phyloP scores from a whole-genome alignment of 2,113 vertebrate genomes.

The Lonchura striata region DNA sequence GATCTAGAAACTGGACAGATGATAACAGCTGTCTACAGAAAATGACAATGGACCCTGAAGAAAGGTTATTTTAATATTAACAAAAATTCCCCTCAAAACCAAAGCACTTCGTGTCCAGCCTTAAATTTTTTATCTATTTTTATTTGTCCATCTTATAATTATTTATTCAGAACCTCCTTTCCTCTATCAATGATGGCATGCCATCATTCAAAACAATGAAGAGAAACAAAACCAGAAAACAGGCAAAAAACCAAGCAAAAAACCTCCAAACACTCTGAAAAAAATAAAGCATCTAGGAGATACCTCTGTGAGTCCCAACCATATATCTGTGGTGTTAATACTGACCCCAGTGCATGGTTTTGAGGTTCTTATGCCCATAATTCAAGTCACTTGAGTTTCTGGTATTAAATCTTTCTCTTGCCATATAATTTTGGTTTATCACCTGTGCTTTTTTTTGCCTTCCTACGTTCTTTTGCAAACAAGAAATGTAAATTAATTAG shows the following conservation, averaged over 20 bases:
- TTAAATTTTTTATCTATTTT: neutral
- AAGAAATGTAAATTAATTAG: neutral
- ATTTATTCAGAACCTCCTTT: neutral
- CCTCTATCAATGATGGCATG: neutral
- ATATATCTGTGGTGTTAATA: neutral
- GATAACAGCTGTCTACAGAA: neutral
- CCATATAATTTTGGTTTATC: neutral
- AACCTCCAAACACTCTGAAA: rapidly evolving
- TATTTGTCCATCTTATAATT: neutral
- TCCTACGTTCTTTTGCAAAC: neutral
- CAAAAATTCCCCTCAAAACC: neutral
- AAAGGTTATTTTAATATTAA: neutral
- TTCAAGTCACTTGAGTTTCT: neutral
- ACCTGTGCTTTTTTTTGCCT: neutral
- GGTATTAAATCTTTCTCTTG: neutral
- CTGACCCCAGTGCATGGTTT: neutral
- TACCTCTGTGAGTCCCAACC: neutral
- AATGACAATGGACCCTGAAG: neutral
- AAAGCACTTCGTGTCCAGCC: neutral
- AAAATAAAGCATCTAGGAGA: neutral
- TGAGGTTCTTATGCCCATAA: neutral
- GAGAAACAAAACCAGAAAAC: neutral
- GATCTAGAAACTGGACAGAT: neutral
- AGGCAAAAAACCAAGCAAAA: neutral
- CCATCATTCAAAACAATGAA: neutral